phyloP scores from a whole-genome alignment of 1,140 invertebrate species.

The Brachionus sp. region DNA sequence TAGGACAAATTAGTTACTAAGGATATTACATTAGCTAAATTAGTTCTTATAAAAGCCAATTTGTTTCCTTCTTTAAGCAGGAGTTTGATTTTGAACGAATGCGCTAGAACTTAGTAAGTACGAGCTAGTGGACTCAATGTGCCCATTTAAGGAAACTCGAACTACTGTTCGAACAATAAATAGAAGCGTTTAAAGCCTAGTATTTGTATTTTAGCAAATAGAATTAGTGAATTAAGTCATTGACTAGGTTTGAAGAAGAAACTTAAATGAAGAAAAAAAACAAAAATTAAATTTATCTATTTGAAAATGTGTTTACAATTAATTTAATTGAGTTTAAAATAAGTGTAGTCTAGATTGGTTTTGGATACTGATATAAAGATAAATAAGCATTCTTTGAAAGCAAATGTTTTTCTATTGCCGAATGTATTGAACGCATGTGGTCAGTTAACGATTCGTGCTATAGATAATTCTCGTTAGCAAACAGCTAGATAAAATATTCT shows the following conservation, averaged over 20 bases:
- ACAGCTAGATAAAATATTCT: neutral
- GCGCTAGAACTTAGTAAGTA: neutral
- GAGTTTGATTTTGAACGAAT: neutral
- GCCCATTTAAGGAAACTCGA: neutral
- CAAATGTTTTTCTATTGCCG: neutral
- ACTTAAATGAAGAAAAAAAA: neutral
- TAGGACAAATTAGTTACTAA: neutral
- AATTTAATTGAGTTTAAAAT: constrained; percentile 24
- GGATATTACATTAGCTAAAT: constrained; percentile 9
- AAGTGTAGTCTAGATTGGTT: neutral
- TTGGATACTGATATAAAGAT: constrained; percentile 34
- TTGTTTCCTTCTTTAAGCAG: neutral
- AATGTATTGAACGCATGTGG: constrained; percentile 1
- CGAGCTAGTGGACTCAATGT: neutral
- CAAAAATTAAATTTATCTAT: neutral
- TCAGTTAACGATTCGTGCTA: neutral
- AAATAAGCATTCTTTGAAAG: neutral
- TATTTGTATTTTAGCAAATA: neutral
- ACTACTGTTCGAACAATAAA: neutral
- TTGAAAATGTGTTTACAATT: constrained; percentile 23
- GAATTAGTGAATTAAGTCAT: neutral
- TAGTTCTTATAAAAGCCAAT: neutral
- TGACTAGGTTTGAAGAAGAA: neutral
- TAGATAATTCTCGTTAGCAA: constrained; percentile 9
- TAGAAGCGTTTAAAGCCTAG: neutral